Base-by-base conservation (phyloP, 2,888 invertebrate genomes). In the Hydrotaea cyrtoneurina region DNA sequence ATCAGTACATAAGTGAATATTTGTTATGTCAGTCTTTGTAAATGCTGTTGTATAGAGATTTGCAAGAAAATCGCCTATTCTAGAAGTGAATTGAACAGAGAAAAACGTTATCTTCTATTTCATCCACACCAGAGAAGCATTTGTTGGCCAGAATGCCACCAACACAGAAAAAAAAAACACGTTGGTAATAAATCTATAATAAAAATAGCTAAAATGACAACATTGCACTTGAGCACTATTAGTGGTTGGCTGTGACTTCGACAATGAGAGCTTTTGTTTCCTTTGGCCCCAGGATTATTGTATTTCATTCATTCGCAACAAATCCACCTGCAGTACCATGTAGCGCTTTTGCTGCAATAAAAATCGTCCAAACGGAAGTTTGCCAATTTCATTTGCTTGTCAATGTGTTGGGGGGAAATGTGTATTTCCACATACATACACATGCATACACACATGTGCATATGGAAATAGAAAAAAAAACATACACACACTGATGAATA, bases 201-300 rank as follows among this genome's bases (percentile, higher is more conserved):
- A 66, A 69, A 69, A 66, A 46, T 13, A 4, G 43, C 43, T 69
- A 69, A 13, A 69, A 69, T 69, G 43, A 46, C 46, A 21, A 69
- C 69, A 69, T 69, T 69, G 69, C 23, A 46, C 46, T 69, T 23
- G 46, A 46, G 8, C 69, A 46, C 69, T 69, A 43, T 46, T 69
- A 21, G 46, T 46, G 69, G 23, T 23, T 21, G 69, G n/a, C 15
- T 46, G 43, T 21, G 36, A 46, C 21, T 39, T 69, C 69, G 2
- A 19, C 69, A 46, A 69, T 21, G n/a, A 23, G 23, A 59, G 21
- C 59, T 59, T 59, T 69, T 69, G 69, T 69, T 62, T 46, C 23
- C 10, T 69, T 69, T 23, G 43, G n/a, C 43, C 21, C 23, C 31
- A 8, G 46, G 46, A 69, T 69, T 43, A 19, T n/a, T 69, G 43